Conservation (phyloP, 2,113 vertebrate species). For the Suricata suricatta region DNA sequence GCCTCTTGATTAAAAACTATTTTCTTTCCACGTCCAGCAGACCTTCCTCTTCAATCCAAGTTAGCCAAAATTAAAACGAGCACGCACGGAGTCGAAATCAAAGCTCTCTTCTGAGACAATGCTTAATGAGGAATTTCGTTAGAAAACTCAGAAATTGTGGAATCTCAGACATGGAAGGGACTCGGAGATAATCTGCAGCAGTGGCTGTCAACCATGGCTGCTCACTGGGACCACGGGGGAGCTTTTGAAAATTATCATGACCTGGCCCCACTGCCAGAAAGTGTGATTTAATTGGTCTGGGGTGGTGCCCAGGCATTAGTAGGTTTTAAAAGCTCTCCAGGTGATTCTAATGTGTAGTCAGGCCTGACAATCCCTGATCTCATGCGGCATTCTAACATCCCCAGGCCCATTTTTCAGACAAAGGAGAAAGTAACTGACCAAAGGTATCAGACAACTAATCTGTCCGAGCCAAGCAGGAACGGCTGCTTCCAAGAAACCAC, state of each 20-base stretch:
- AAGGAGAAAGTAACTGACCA: neutral
- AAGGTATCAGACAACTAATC: neutral
- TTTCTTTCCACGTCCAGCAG: slow-evolving; percentile 1
- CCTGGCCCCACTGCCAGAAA: neutral
- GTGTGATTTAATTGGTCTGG: neutral
- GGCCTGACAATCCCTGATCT: neutral
- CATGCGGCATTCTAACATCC: neutral
- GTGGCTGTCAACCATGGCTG: neutral
- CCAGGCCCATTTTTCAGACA: slow-evolving; percentile 13
- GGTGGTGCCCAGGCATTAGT: neutral
- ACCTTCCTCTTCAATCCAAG: slow-evolving; percentile 35
- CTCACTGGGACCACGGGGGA: neutral
- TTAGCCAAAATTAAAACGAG: slow-evolving; percentile 24
- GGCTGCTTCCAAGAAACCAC: neutral
- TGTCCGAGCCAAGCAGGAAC: neutral
- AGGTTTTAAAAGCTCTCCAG: slow-evolving; percentile 21
- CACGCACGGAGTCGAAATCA: neutral
- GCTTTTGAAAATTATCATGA: neutral
- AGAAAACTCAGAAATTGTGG: slow-evolving; percentile 18
- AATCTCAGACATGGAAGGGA: neutral
- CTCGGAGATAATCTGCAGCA: neutral
- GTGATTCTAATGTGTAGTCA: neutral
- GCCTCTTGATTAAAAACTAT: slow-evolving; percentile 40
- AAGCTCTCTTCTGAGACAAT: neutral
- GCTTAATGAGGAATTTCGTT: neutral